Evolutionary conservation across 2,888 invertebrate genomes (phyloP), one percentile per base, ranked within the genome.

Genomic region (Watsonalla binaria): DNA sequence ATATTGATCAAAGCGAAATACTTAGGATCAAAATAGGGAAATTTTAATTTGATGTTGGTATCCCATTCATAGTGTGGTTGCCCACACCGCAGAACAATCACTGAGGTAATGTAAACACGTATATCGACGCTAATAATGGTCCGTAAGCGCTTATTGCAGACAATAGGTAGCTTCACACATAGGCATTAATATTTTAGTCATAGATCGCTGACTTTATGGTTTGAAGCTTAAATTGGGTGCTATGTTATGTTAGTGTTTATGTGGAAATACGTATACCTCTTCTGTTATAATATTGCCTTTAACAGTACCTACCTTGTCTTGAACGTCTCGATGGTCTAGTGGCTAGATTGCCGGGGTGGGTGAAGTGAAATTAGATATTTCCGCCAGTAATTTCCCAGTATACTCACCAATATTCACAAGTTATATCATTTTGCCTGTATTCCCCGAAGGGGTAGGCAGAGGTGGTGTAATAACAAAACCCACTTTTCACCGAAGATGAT

Each of bases 121-220:
- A 80, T 82, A 73, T 82, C 84, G 80, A 80, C 68, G 66, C 65
- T 83, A 84, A 84, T 84, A 80, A 74, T 59, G 51, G 66, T 58
- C 68, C 62, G 76, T 72, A 71, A 74, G 67, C 62, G 62, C 72
- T 62, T 62, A 72, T 78, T 70, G 66, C 74, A 68, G 63, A 69
- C 71, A 67, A 66, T 66, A 69, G 56, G 63, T 66, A 70, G 72
- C 73, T 74, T 74, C 60, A 68, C 69, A 70, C 61, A 56, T 52
- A 56, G 54, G 51, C 70, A 74, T 72, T 62, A 65, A 55, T 57
- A 61, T 66, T 74, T n/a, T 68, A 64, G 66, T 65, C 64, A 58
- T 62, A 61, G 61, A 53, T 61, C 42, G 62, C 45, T 47, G 55
- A 53, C 54, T 70, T 66, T 63, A 45, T 58, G 52, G 45, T 66